A percentile compares a stretch with the other conserved stretches of the same genome.
phyloP scores from a whole-genome alignment of 2,888 invertebrate genomes.

The Lacanobia wlatinum region DNA sequence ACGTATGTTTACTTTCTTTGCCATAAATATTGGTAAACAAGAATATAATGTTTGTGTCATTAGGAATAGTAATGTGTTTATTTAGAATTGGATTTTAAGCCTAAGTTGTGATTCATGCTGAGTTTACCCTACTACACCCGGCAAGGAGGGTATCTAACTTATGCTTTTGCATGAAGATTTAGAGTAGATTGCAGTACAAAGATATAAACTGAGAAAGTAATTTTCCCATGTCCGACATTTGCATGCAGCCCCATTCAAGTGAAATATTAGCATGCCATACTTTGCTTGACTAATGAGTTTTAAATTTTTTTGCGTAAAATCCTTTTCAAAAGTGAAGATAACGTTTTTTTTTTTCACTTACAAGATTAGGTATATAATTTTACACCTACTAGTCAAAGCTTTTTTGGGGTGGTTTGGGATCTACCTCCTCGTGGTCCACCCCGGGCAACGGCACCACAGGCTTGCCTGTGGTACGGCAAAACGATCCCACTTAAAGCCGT shows the following conservation, averaged over 20 bases:
- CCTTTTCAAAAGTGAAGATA: too few relatives aligned
- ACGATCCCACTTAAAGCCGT: too few relatives aligned
- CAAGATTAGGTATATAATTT: constrained; percentile 14
- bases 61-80: constrained; percentile 53
- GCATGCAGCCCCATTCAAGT: not conserved
- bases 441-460: too few relatives aligned
- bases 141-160: too few relatives aligned
- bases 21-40: constrained; percentile 65
- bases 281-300: not conserved
- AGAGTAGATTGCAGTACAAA: not conserved
- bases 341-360: not conserved
- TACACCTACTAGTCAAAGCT: constrained; percentile 1
- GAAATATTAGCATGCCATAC: not conserved
- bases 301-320: not conserved
- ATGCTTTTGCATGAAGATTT: too few relatives aligned
- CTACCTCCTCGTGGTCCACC: too few relatives aligned
- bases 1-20: constrained; percentile 63
- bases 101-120: not conserved
- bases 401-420: too few relatives aligned
- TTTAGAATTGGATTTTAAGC: constrained; percentile 28
- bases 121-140: not conserved
- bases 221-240: not conserved
- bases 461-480: too few relatives aligned
- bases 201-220: not conserved
- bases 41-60: constrained; percentile 54